phyloP scores from a whole-genome alignment of 2,113 vertebrate genomes.

The Ursus arctos region DNA sequence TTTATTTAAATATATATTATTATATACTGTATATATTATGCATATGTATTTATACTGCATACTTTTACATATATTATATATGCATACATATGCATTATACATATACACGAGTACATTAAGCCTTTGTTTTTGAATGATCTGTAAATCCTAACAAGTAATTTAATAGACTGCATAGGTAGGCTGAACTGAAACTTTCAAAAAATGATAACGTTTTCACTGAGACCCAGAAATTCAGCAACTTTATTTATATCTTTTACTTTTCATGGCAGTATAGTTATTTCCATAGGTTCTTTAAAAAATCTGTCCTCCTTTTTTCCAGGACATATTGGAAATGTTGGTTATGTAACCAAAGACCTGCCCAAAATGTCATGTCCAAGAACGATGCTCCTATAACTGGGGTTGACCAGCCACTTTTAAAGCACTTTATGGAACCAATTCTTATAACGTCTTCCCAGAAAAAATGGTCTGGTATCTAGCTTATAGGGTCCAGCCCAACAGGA shows the following conservation, averaged over 20 bases:
- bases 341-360: not conserved
- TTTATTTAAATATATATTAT: not conserved
- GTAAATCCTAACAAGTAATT: not conserved
- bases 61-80: not conserved
- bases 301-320: not conserved
- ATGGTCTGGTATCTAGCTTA: not conserved
- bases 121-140: not conserved
- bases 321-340: conserved; percentile 4
- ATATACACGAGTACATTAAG: not conserved
- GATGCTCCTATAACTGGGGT: not conserved
- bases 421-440: not conserved
- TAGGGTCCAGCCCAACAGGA: not conserved
- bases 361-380: not conserved
- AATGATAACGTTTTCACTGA: not conserved
- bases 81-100: not conserved
- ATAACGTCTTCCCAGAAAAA: not conserved
- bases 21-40: not conserved
- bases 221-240: not conserved
- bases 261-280: conserved; percentile 5
- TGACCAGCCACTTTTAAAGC: not conserved
- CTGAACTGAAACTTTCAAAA: not conserved
- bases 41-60: not conserved
- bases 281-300: conserved; percentile 18
- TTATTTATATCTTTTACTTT: not conserved
- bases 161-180: not conserved